These are phyloP conservation scores for Acrocyrtus sp. DNA, from an alignment of 2,888 invertebrate species.

Conservation along the genomic window DNA sequence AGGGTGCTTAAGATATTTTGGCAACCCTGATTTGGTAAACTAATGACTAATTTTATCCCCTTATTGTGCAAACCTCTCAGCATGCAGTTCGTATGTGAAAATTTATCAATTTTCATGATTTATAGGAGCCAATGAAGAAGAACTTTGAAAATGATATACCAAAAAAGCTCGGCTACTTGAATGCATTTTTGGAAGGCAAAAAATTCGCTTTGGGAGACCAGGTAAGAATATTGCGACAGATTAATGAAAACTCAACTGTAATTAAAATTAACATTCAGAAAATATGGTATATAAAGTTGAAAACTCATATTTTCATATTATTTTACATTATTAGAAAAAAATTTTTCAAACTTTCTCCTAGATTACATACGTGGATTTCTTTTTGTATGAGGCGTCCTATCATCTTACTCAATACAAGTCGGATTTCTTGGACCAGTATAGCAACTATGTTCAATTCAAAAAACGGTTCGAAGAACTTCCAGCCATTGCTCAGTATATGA, in stretches of 20 bases:
- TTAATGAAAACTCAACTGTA: neutral
- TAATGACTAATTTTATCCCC: neutral
- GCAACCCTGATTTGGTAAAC: constrained; percentile 17
- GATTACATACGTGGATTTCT: constrained; percentile 66
- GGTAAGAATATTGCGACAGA: no score
- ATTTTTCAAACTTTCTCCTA: constrained; percentile 12
- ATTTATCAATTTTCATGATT: no score
- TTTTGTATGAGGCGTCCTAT: constrained; percentile 67
- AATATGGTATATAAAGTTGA: neutral
- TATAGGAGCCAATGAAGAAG: constrained; percentile 26
- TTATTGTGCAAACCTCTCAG: no score
- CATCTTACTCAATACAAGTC: constrained; percentile 65
- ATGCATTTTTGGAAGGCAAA: constrained; percentile 32
- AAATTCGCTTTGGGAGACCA: constrained; percentile 47
- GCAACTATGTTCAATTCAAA: constrained; percentile 65
- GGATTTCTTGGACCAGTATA: constrained; percentile 64
- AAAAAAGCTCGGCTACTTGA: constrained; percentile 27
- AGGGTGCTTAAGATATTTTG: constrained; percentile 20
- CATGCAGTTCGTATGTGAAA: neutral
- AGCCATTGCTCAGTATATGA: constrained; percentile 65
- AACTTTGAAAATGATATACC: constrained; percentile 21
- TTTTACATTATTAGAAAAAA: no score
- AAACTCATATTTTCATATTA: neutral
- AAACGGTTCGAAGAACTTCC: constrained; percentile 65
- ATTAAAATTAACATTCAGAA: no score